These are phyloP conservation scores for Cheilosia grossa DNA, from an alignment of 2,888 invertebrate genomes.

Conservation along the genomic window DNA sequence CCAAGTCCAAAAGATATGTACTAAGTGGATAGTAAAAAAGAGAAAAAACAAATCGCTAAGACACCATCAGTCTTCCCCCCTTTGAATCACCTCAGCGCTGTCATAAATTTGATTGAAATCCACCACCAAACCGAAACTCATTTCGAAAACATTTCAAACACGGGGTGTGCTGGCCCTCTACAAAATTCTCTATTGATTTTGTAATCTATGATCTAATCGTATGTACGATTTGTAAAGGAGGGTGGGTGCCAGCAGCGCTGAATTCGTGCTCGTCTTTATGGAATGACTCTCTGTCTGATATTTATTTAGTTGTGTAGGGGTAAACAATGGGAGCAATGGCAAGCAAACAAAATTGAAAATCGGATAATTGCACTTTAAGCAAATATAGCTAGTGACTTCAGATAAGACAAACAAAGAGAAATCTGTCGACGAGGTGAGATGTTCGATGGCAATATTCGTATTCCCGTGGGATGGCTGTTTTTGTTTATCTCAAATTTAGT, in stretches of 20 bases:
- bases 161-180: constrained; percentile 37
- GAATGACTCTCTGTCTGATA: constrained; percentile 9
- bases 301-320: constrained; percentile 29
- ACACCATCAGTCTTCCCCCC: background rate
- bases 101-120: constrained; percentile 24
- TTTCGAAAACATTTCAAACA: constrained; percentile 10
- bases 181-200: constrained; percentile 59
- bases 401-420: constrained; percentile 40
- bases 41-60: too few relatives aligned
- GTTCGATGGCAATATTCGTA: constrained; percentile 4
- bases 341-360: constrained; percentile 61
- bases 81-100: constrained; percentile 14
- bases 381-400: constrained; percentile 58
- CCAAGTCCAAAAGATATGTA: too few relatives aligned
- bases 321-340: constrained; percentile 50
- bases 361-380: constrained; percentile 72
- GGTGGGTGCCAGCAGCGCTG: constrained; percentile 21
- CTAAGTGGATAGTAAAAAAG: too few relatives aligned
- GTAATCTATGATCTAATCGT: constrained; percentile 71
- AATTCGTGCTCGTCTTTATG: constrained; percentile 20
- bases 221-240: constrained; percentile 15
- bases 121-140: constrained; percentile 16
- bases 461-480: constrained; percentile 59
- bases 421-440: constrained; percentile 49
- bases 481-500: constrained; percentile 37